phyloP scores from a whole-genome alignment of 1,140 invertebrate species.

The Zaprionus lachaisei region DNA sequence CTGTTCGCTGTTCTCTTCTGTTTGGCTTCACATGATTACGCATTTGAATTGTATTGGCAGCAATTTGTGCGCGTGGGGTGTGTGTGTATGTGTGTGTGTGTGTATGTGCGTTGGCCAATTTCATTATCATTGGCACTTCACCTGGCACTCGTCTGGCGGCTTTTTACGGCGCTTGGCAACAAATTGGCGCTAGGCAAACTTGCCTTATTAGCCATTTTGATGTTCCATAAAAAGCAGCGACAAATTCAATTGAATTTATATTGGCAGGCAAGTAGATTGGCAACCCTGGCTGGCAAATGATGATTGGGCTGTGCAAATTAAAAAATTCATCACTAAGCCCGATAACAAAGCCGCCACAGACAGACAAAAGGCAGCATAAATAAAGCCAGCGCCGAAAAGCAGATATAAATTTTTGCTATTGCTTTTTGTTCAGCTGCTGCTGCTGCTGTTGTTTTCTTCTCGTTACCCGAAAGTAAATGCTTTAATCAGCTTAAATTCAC shows the following conservation, averaged over 20 bases:
- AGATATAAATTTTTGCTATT: constrained; percentile 77
- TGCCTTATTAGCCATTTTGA: constrained; percentile 60
- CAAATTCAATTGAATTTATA: constrained; percentile 80
- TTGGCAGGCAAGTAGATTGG: constrained; percentile 46
- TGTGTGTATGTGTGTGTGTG: constrained; percentile 16
- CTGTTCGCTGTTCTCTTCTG: constrained; percentile 5
- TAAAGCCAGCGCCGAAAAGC: constrained; percentile 73
- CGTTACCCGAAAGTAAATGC: constrained; percentile 64
- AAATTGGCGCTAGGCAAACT: constrained; percentile 9
- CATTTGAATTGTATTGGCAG: constrained; percentile 76
- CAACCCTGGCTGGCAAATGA: constrained; percentile 46
- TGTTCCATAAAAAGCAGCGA: constrained; percentile 64
- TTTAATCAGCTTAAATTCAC: constrained; percentile 84
- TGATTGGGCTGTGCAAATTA: constrained; percentile 74
- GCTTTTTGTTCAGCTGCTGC: constrained; percentile 7
- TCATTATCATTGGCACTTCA: constrained; percentile 47
- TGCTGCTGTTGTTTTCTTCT: constrained; percentile 21
- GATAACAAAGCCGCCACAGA: constrained; percentile 68
- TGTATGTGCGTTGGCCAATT: constrained; percentile 35
- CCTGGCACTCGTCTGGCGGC: constrained; percentile 24
- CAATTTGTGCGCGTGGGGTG: constrained; percentile 28
- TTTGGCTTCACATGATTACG: constrained; percentile 70
- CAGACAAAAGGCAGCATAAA: constrained; percentile 74
- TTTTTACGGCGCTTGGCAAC: constrained; percentile 23
- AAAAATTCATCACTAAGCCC: constrained; percentile 73